These are phyloP conservation scores for Ichneumoninae sp. DNA, from an alignment of 2,888 invertebrate species.

Conservation along the genomic window DNA sequence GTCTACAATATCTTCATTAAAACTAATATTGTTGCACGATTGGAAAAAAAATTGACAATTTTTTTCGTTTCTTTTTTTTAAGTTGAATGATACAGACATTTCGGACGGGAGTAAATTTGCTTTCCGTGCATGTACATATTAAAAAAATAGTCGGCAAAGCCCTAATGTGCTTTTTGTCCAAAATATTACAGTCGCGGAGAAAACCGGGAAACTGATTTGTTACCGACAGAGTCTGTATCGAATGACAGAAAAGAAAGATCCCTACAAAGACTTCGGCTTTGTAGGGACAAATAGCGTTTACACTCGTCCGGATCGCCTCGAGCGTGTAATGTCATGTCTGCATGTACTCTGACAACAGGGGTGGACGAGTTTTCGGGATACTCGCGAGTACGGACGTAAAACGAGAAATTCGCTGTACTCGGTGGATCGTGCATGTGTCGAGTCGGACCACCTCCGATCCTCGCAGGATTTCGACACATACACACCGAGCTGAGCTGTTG, in stretches of 20 bases:
- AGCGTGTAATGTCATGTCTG: neutral
- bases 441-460: neutral
- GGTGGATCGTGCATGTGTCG: neutral
- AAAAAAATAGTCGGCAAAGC: neutral
- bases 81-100: no score
- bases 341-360: neutral
- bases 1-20: no score
- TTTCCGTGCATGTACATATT: no score
- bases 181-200: neutral
- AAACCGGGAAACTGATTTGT: neutral
- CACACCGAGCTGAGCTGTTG: neutral
- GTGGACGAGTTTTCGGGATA: neutral
- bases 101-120: no score
- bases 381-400: neutral
- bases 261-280: neutral
- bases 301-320: neutral
- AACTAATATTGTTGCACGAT: neutral
- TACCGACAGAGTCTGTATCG: neutral
- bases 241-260: neutral
- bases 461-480: neutral
- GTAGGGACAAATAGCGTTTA: neutral
- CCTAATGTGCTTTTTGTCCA: neutral
- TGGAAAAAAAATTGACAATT: no score
- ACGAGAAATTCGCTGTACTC: neutral
- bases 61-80: no score